Base-by-base conservation (phyloP, 2,888 invertebrate species). In the Zygogramma bicolorata region DNA sequence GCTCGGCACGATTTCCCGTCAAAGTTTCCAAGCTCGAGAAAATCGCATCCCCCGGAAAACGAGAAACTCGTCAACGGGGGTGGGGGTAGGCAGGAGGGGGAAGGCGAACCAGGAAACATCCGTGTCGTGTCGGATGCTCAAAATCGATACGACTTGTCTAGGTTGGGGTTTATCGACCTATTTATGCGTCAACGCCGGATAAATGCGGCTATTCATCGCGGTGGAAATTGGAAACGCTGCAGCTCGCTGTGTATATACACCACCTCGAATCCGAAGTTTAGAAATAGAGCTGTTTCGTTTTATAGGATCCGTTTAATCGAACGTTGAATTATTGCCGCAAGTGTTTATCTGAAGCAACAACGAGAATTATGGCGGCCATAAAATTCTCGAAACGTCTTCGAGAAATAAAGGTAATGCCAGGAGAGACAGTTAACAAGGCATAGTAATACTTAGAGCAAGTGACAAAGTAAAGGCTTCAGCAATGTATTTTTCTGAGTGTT, bases 101-200 rank as follows among this genome's bases (percentile, higher is more conserved):
- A n/a, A n/a, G 46, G 18, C 15, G 38, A n/a, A 38, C 38, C 46
- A 53, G 53, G 18, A 53, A 53, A 27, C 53, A 27, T 53, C 63
- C 46, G 25, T 46, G 20, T 42, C 46, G n/a, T n/a, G n/a, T n/a
- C n/a, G n/a, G n/a, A n/a, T n/a, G n/a, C 63, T 20, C 15, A 42
- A 49, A 63, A 63, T 63, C 63, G 63, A 70, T 65, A 70, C 59
- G 58, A 38, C 70, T 70, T 70, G 70, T 65, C 63, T 70, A 70
- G 70, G 70, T 70, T 65, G 65, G 42, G 70, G 70, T 70, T 70
- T 65, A 70, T 70, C 65, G 65, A 70, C 70, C 70, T 65, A 70
- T 65, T 65, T 70, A 65, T 60, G 63, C 63, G 63, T 46, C 63
- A 63, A 49, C 63, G 46, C 63, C n/a, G 15, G 53, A 53, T 53